These are phyloP conservation scores for Sminthurinus aureus DNA, from an alignment of 2,888 invertebrate genomes.

Conservation along the genomic window DNA sequence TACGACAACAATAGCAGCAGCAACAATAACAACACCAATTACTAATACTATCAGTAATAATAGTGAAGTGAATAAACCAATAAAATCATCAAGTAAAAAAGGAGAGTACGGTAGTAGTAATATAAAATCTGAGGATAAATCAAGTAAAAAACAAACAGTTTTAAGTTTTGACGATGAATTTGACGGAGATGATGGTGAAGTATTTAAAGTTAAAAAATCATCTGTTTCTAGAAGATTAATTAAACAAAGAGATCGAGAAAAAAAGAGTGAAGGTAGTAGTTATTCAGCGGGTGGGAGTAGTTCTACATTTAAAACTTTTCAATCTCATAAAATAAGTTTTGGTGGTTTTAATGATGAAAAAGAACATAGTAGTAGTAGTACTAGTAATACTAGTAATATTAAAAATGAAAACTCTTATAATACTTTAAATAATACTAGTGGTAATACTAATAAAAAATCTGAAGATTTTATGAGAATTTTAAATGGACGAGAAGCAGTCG, in stretches of 20 bases:
- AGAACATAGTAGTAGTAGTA: not conserved
- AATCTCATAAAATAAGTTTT: not conserved
- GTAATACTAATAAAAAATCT: too few species aligned
- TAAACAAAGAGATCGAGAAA: constrained; percentile 82
- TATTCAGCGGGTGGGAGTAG: too few species aligned
- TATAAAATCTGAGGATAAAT: too few species aligned
- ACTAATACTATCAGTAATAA: not conserved
- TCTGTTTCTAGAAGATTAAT: constrained; percentile 90
- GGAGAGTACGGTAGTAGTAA: too few species aligned
- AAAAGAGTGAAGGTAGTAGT: constrained; percentile 65
- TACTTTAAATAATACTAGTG: too few species aligned
- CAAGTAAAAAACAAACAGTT: constrained; percentile 37
- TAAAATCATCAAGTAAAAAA: constrained; percentile 3
- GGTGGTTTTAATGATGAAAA: constrained; percentile 3
- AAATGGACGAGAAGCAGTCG: constrained; percentile 82
- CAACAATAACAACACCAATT: not conserved
- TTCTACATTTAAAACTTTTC: not conserved
- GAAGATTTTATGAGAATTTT: constrained; percentile 67
- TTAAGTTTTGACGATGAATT: constrained; percentile 56
- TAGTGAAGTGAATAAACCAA: not conserved
- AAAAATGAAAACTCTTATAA: constrained; percentile 6
- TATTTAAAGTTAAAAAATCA: constrained; percentile 95
- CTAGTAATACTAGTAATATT: not conserved
- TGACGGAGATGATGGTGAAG: constrained; percentile 81
- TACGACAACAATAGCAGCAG: too few species aligned